phyloP scores from a whole-genome alignment of 2,888 invertebrate species.

The Nemurella pictetii region DNA sequence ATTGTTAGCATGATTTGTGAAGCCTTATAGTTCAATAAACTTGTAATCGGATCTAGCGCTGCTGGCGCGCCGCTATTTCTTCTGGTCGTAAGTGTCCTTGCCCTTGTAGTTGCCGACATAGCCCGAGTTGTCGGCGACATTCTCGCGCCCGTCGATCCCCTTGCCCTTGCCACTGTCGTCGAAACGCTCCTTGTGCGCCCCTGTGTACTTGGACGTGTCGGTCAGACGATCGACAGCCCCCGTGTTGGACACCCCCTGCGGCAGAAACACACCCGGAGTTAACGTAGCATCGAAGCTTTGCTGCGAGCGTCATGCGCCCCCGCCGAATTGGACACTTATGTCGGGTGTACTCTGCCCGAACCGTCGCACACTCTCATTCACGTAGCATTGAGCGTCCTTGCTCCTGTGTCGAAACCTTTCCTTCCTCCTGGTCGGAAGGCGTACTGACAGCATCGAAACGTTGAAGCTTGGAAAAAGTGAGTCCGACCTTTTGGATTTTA shows the following conservation, averaged over 20 bases:
- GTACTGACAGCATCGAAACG: too few relatives aligned
- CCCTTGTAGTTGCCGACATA: conserved; percentile 52
- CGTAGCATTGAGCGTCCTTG: too few relatives aligned
- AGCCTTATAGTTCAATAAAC: conserved; percentile 22
- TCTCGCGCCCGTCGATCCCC: conserved; percentile 52
- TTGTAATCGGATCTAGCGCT: background rate
- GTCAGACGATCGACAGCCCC: conserved; percentile 51
- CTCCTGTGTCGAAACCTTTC: too few relatives aligned
- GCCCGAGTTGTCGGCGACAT: conserved; percentile 48
- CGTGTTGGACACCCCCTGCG: conserved; percentile 45
- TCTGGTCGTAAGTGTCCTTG: conserved; percentile 45
- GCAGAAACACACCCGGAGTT: too few relatives aligned
- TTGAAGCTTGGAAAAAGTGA: too few relatives aligned
- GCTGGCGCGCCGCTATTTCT: conserved; percentile 39
- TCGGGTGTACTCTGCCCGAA: too few relatives aligned
- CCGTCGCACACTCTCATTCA: too few relatives aligned
- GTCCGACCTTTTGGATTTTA: too few relatives aligned
- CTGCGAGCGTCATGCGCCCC: too few relatives aligned
- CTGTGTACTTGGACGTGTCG: conserved; percentile 53
- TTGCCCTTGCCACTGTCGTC: conserved; percentile 52
- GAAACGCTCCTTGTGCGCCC: conserved; percentile 52
- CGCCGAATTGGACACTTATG: too few relatives aligned
- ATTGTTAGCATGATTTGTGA: conserved; percentile 20
- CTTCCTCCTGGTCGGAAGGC: too few relatives aligned
- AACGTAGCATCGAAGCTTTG: too few relatives aligned